Evolutionary conservation across 2,797 vertebrate genomes (phyloP), one percentile per base, ranked within the genome.

Genomic region (Fratercula arctica): DNA sequence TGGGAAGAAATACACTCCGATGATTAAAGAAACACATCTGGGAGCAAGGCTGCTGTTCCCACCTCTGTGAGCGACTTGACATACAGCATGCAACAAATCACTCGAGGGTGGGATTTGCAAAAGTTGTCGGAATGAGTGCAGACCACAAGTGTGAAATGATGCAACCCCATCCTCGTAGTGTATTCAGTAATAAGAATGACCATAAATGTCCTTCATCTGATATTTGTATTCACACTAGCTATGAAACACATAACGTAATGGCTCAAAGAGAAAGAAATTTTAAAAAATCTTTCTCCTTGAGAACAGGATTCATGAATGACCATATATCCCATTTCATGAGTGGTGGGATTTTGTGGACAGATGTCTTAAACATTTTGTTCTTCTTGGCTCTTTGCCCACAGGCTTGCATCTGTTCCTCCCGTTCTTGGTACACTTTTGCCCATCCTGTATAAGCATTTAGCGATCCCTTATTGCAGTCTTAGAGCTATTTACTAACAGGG

Each of bases 1-100:
- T 91, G 69, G 90, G 63, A 96, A 84, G 78, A 95, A 94, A 92
- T 56, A 82, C 51, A 90, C 41, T 85, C 74, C 4, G 4, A 76
- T 92, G 93, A 86, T 92, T 94, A 86, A 96, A 91, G 79, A 83
- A 95, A 75, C 53, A 48, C 78, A 87, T 92, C 69, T 95, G 75
- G 81, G 93, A 85, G 68, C 43, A 79, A 73, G 43, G 53, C 73
- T 93, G 54, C 75, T 90, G 20, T 76, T 93, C 33, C 69, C 59
- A 87, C 61, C 82, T 76, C 39, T 41, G 28, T 64, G 53, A 92
- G 50, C 18, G 54, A 73, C 69, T 85, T 89, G 79, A 81, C 68
- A 56, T 35, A 85, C 1, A 6, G 24, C 50, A 45, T 13, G 29
- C 33, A 73, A 53, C 57, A 88, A 93, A 92, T 70, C 78, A 82